Conservation (phyloP, 1,140 invertebrate species). For the Paraescarpia echinospica region DNA sequence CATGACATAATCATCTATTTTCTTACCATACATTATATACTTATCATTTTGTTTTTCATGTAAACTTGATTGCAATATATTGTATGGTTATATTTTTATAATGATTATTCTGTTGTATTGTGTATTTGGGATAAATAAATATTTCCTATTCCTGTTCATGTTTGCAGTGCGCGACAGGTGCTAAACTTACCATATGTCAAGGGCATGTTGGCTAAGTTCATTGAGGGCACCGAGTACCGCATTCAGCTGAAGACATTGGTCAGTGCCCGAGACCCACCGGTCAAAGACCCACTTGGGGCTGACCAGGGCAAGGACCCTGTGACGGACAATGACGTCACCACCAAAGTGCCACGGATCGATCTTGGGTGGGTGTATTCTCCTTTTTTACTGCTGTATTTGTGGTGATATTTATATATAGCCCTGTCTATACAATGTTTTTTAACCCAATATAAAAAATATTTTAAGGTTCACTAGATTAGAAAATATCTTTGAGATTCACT, state of each 20-base stretch:
- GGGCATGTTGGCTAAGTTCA: slow-evolving; percentile 9
- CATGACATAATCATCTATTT: too few species aligned
- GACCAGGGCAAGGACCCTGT: not conserved
- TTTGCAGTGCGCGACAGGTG: slow-evolving; percentile 15
- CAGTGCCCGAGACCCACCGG: not conserved
- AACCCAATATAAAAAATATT: not conserved
- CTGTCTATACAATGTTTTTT: too few species aligned
- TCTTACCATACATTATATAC: too few species aligned
- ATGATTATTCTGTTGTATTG: too few species aligned
- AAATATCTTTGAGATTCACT: too few species aligned
- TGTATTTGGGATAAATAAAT: too few species aligned
- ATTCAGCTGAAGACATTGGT: slow-evolving; percentile 9
- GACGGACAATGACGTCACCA: not conserved
- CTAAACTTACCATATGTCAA: slow-evolving; percentile 8
- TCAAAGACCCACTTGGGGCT: not conserved
- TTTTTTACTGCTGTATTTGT: too few species aligned
- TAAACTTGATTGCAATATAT: too few species aligned
- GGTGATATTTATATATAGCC: too few species aligned
- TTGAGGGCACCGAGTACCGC: slow-evolving; percentile 4
- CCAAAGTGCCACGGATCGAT: not conserved
- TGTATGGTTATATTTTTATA: too few species aligned
- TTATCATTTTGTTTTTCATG: too few species aligned
- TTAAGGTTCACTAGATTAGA: too few species aligned
- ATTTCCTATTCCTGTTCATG: not conserved
- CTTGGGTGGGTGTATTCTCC: not conserved